Evolutionary conservation across 2,113 vertebrate genomes (phyloP).

Genomic region (Coryphaenoides rupestris): DNA sequence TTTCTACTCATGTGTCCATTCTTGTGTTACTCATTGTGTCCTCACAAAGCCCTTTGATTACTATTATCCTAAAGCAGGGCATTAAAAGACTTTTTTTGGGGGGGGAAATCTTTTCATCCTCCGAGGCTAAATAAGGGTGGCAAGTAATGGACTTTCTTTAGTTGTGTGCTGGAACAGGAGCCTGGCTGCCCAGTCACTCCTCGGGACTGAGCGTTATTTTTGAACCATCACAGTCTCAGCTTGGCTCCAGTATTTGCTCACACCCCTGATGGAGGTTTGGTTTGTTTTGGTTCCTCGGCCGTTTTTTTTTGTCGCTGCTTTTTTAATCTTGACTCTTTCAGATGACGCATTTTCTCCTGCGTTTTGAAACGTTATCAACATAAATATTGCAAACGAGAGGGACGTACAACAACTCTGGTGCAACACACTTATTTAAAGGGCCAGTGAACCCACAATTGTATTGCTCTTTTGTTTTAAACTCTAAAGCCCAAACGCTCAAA

Average conservation of each 20-base stretch:
- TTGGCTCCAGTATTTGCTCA: slow-evolving; percentile 19
- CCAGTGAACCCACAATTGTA: too few species aligned
- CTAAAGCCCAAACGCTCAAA: too few species aligned
- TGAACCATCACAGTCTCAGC: slow-evolving; percentile 39
- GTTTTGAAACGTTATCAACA: too few species aligned
- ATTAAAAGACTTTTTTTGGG: slow-evolving; percentile 8
- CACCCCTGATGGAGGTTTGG: slow-evolving; percentile 33
- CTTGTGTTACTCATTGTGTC: not conserved
- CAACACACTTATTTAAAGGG: too few species aligned
- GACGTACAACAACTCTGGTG: too few species aligned
- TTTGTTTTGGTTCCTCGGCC: slow-evolving; percentile 37
- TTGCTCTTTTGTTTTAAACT: too few species aligned
- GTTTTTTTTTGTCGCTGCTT: slow-evolving; percentile 6
- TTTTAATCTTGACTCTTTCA: slow-evolving; percentile 15
- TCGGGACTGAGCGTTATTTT: slow-evolving; percentile 31
- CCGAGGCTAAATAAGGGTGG: slow-evolving; percentile 13
- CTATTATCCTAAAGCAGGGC: slow-evolving; percentile 23
- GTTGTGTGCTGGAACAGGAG: slow-evolving; percentile 26
- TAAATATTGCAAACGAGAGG: too few species aligned
- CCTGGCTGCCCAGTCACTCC: slow-evolving; percentile 17
- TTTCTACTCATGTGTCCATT: not conserved
- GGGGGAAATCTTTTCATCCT: slow-evolving; percentile 18
- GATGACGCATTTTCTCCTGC: not conserved
- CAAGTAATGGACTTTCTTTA: slow-evolving; percentile 19
- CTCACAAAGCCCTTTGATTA: slow-evolving; percentile 21